Base-by-base conservation (phyloP, 2,888 invertebrate genomes). In the Nipponacmea schrenckii region DNA sequence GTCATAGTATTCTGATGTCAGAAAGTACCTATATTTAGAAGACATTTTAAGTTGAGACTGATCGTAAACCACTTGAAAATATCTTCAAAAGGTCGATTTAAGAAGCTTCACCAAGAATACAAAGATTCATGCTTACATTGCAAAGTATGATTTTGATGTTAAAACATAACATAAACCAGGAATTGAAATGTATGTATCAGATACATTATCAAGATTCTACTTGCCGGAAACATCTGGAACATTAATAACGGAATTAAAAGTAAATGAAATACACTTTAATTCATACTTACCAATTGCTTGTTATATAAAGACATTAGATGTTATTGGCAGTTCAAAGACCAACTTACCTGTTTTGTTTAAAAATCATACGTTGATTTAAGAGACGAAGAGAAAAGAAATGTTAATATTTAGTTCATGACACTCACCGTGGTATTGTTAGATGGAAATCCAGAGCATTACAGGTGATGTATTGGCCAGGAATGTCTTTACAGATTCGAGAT, bases 401-500 rank as follows among this genome's bases (percentile, higher is more conserved):
- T 63, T 71, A 7, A 31, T 64, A 15, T 56, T n/a, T 56, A 20
- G 48, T 71, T 62, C 71, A 74, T 45, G 56, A 71, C 20, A 63
- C 64, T 14, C 68, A 71, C 48, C 50, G 62, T 7, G 69, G 71
- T 1, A 46, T 74, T 20, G 74, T 68, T 2, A 74, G 71, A 48
- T 68, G 68, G 24, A 73, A 68, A 68, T 31, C 48, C 39, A n/a
- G 62, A 24, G 68, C 71, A 39, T 17, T 68, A 12, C 67, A 72
- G 17, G 20, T n/a, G 17, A n/a, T 74, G 20, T 65, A 50, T 63
- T 66, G 74, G 70, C 24, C 48, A n/a, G 68, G 68, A 44, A 72
- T 75, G 75, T 17, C 46, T 17, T 12, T 12, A 7, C 39, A 75
- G 24, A 74, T 66, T 24, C 68, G 65, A 56, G 69, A 74, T 20